Conservation (phyloP, 2,888 invertebrate genomes). For the Rambutsinella grinnellia region DNA sequence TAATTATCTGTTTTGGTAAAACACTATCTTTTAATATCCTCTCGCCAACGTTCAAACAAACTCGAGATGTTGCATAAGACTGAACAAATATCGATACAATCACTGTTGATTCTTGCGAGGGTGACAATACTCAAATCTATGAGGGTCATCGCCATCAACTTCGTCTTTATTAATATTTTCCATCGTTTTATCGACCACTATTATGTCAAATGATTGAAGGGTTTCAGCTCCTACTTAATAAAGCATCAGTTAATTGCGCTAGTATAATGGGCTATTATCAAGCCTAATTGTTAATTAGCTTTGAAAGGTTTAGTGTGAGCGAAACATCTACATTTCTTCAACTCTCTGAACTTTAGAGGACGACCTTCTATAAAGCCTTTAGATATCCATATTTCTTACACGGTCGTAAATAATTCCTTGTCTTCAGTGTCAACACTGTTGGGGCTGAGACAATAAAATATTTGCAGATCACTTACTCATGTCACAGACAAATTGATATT, state of each 20-base stretch:
- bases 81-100: too few relatives aligned
- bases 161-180: too few relatives aligned
- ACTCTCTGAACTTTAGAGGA: neutral
- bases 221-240: neutral
- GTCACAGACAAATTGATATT: too few relatives aligned
- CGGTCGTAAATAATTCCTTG: neutral
- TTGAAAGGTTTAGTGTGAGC: neutral
- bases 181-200: too few relatives aligned
- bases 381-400: neutral
- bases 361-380: slow-evolving; percentile 17
- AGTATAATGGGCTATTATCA: neutral
- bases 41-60: neutral
- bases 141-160: neutral
- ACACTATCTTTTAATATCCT: slow-evolving; percentile 8
- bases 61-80: too few relatives aligned
- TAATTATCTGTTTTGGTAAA: slow-evolving; percentile 41
- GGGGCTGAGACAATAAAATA: neutral
- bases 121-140: neutral
- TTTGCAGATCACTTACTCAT: neutral
- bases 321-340: neutral
- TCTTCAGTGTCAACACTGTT: neutral
- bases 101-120: too few relatives aligned
- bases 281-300: neutral
- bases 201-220: too few relatives aligned
- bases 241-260: neutral